Evolutionary conservation across 2,113 vertebrate species (phyloP).

Genomic region (Osmerus mordax): DNA sequence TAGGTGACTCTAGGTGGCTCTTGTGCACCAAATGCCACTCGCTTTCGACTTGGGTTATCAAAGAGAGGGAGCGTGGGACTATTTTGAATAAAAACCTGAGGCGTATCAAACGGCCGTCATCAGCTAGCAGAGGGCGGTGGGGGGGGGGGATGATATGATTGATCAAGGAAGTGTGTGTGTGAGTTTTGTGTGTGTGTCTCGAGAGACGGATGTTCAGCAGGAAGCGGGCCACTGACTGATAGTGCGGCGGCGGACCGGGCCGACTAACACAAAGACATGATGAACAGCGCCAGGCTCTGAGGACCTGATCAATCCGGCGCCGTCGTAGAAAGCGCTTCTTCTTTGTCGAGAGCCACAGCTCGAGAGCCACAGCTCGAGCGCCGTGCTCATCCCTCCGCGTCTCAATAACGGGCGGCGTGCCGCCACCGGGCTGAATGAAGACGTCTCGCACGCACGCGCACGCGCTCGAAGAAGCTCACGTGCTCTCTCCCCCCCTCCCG

Average conservation of each 20-base stretch:
- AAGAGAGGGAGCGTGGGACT: no score
- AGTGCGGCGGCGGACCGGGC: neutral
- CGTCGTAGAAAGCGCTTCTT: neutral
- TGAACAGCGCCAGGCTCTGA: conserved; percentile 16
- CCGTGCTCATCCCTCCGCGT: conserved; percentile 17
- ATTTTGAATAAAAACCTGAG: no score
- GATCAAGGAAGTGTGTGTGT: neutral
- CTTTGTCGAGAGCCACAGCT: conserved; percentile 24
- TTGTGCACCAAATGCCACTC: neutral
- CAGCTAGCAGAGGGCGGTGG: no score
- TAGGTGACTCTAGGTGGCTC: neutral
- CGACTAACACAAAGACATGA: conserved; percentile 14
- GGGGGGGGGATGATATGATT: neutral
- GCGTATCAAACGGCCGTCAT: no score
- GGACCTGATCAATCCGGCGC: conserved; percentile 9
- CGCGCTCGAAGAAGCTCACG: neutral
- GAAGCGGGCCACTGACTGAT: neutral
- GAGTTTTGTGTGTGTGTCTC: neutral
- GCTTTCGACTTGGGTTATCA: neutral
- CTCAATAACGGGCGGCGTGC: conserved; percentile 24
- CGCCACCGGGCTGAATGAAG: neutral
- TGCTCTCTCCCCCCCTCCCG: neutral
- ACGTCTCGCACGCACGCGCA: conserved; percentile 8
- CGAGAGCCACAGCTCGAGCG: conserved; percentile 6
- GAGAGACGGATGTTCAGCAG: neutral